Conservation (phyloP, 2,113 vertebrate genomes). For the Anguilla rostrata region DNA sequence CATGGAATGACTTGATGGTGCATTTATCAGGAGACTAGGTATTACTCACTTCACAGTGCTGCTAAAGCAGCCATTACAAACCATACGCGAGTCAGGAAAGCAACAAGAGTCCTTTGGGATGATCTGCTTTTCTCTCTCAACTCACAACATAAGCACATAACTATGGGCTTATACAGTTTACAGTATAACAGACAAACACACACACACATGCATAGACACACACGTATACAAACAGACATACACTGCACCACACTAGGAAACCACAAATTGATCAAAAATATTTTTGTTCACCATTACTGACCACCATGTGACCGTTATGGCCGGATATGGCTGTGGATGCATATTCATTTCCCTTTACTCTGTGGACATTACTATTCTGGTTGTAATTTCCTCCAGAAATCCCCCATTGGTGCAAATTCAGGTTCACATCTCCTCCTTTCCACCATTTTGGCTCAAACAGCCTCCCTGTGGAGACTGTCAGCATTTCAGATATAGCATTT, state of each 20-base stretch:
- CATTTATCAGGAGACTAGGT: background rate
- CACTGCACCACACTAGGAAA: too few relatives aligned
- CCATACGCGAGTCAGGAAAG: background rate
- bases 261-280: conserved; percentile 14
- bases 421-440: background rate
- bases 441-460: background rate
- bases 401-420: background rate
- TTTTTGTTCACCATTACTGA: background rate
- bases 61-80: background rate
- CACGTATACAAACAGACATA: background rate
- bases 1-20: background rate
- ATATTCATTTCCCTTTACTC: background rate
- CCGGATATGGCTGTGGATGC: background rate
- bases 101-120: too few relatives aligned
- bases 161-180: too few relatives aligned
- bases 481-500: background rate
- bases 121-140: too few relatives aligned
- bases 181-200: too few relatives aligned
- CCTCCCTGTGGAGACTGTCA: background rate
- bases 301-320: background rate
- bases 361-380: background rate
- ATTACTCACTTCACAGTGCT: background rate
- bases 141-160: too few relatives aligned
- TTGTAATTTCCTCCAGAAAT: background rate
- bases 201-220: background rate